Evolutionary conservation across 2,797 vertebrate species (phyloP).

Genomic region (Sciurus carolinensis): DNA sequence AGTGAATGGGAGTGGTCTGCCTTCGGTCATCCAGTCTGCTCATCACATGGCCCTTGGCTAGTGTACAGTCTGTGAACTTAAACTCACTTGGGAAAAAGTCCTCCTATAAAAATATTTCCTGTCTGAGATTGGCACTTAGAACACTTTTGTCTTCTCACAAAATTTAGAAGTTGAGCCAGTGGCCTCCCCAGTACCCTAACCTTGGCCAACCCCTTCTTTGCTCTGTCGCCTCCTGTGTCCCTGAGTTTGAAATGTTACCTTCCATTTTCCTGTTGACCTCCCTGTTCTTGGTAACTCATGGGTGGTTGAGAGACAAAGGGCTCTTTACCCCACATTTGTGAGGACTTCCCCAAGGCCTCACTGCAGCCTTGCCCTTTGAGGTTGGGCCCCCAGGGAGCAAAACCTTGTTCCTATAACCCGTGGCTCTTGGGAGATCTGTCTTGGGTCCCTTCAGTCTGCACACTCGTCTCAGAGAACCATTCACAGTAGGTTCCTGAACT

Average conservation of each 20-base stretch:
- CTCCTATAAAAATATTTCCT: background rate
- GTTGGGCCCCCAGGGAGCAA: accelerated
- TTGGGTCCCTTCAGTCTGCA: background rate
- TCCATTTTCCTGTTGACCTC: background rate
- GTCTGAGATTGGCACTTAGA: background rate
- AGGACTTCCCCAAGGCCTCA: accelerated
- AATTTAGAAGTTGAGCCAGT: background rate
- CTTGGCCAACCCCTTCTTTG: background rate
- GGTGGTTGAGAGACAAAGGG: background rate
- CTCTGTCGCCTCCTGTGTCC: background rate
- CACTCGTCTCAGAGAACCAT: background rate
- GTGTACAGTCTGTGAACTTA: background rate
- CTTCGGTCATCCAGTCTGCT: background rate
- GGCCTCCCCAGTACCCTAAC: background rate
- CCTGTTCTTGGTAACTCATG: background rate
- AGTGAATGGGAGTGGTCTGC: background rate
- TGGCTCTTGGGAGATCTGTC: background rate
- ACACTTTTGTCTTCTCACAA: background rate
- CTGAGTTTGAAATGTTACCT: background rate
- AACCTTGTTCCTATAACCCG: accelerated
- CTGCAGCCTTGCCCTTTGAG: accelerated
- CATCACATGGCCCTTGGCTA: background rate
- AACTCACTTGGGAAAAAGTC: background rate
- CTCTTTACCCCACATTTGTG: background rate
- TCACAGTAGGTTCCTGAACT: background rate